Base-by-base conservation (phyloP, 2,888 invertebrate genomes). In the Arrhopalites spinosus region DNA sequence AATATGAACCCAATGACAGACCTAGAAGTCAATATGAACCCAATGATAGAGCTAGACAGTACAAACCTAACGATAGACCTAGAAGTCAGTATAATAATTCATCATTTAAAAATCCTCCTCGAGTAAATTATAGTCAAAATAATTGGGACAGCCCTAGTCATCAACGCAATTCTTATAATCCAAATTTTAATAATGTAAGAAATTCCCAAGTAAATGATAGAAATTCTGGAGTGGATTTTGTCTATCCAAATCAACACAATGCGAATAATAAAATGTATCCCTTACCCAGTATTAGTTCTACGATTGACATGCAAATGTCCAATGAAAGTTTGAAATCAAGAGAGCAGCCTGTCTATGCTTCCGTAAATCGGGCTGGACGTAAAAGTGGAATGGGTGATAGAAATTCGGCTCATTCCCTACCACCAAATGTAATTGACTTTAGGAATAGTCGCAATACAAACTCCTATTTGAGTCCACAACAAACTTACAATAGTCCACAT, bases 261-360 rank as follows among this genome's bases (percentile, higher is more conserved):
- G n/a, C 8, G 23, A 13, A 25, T 3, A 7, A 20, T 20, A 47
- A 47, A 5, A 43, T 45, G n/a, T n/a, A n/a, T 50, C 15, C 47
- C n/a, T 27, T 68, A 17, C 68, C 68, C 2, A 68, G 68, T 23
- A 63, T 73, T 29, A 73, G 73, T 20, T 64, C 73, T 20, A 47
- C 23, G 29, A 29, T 73, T 27, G 73, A 73, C 36, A 27, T 45
- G 50, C 13, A 68, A 50, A 50, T 25, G 17, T 68, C 50, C 47
- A 50, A 68, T 47, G 56, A 47, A 25, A 66, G 66, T 59, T 63
- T 63, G 17, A 66, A 74, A 29, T 20, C 36, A 15, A 20, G 61
- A 11, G 64, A 73, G 15, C 15, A 45, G 2, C 80, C 80, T 0
- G 72, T 79, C 27, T 81, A 81, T 59, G 80, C 80, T 1, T 77